Evolutionary conservation across 53 echinoderm and acorn worm genomes (phyloP).

Genomic region (Paelopatides confundens): DNA sequence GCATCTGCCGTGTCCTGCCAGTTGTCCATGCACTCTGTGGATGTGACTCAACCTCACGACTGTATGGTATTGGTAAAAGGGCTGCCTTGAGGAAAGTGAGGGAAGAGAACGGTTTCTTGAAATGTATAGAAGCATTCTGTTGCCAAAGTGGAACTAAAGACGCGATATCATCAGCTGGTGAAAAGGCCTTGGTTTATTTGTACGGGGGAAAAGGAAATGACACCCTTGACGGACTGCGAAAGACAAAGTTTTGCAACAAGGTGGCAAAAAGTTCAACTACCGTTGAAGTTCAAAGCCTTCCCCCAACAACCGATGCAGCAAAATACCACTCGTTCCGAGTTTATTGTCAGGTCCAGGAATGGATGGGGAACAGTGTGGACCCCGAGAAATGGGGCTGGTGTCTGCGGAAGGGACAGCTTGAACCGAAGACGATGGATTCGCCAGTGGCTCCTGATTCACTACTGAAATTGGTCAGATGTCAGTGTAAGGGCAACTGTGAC

Average conservation of each 20-base stretch:
- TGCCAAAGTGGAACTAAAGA: background rate
- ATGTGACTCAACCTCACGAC: slow-evolving; percentile 7
- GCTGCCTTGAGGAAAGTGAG: background rate
- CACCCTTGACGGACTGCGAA: background rate
- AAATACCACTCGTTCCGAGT: slow-evolving; percentile 18
- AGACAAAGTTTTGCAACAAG: background rate
- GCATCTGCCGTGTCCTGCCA: background rate
- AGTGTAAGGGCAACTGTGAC: background rate
- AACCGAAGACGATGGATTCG: background rate
- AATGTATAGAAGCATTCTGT: background rate
- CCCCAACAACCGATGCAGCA: slow-evolving; percentile 32
- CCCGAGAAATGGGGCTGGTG: slow-evolving; percentile 30
- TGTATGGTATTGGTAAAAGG: background rate
- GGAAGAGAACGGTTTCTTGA: too few relatives aligned
- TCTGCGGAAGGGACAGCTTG: background rate
- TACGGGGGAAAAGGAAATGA: background rate
- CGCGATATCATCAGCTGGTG: background rate
- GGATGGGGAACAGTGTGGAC: background rate
- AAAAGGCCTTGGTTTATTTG: background rate
- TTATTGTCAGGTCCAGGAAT: background rate
- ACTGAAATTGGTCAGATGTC: background rate
- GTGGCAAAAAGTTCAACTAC: background rate
- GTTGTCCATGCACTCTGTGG: slow-evolving; percentile 12
- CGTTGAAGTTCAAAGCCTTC: background rate
- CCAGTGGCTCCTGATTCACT: slow-evolving; percentile 16